Conservation (phyloP, 1,140 invertebrate species). For the Aphaenogaster rudis region DNA sequence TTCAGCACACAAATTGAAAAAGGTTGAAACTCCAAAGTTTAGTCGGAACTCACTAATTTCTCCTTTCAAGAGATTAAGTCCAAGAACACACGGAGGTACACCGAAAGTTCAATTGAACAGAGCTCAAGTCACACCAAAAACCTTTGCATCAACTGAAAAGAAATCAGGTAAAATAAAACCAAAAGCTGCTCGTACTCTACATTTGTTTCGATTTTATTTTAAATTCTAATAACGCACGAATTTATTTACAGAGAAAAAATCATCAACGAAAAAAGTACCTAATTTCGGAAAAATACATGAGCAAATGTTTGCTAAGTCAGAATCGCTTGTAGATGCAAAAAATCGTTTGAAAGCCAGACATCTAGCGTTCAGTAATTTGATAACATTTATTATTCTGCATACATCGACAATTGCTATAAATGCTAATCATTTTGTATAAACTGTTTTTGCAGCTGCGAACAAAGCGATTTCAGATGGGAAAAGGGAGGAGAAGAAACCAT, state of each 20-base stretch:
- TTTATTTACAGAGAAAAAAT: slow-evolving; percentile 64
- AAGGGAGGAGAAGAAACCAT: slow-evolving; percentile 28
- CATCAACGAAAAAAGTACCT: slow-evolving; percentile 87
- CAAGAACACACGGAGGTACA: not conserved
- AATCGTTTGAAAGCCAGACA: slow-evolving; percentile 85
- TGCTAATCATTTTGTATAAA: slow-evolving; percentile 32
- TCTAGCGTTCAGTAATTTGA: slow-evolving; percentile 72
- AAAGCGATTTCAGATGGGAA: not conserved
- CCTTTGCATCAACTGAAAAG: not conserved
- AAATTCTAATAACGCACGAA: not conserved
- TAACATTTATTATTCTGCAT: slow-evolving; percentile 13
- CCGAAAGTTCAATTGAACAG: not conserved
- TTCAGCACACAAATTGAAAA: not conserved
- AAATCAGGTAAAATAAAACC: slow-evolving; percentile 30
- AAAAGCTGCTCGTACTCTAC: not conserved
- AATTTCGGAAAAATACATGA: slow-evolving; percentile 90
- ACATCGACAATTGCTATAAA: not conserved
- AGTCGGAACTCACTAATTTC: not conserved
- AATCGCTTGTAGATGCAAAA: slow-evolving; percentile 88
- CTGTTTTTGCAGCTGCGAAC: not conserved
- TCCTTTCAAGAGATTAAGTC: slow-evolving; percentile 20
- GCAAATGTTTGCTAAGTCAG: slow-evolving; percentile 89
- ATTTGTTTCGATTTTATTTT: not conserved
- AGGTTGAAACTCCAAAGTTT: not conserved
- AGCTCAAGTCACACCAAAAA: slow-evolving; percentile 27